Conservation (phyloP, 2,797 vertebrate species). For the Pangasius sanitwongsei region DNA sequence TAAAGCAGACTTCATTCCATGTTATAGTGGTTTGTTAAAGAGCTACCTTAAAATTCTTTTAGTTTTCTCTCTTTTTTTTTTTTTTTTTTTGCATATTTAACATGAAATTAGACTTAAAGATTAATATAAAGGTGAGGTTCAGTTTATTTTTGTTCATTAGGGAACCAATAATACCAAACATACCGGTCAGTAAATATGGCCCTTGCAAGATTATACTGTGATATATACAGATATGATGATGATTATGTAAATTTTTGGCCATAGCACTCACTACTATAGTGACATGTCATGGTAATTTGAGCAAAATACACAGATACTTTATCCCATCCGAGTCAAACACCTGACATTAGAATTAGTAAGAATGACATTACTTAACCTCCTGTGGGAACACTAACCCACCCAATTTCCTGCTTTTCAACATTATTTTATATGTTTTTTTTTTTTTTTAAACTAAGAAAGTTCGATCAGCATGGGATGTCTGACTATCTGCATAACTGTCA, state of each 20-base stretch:
- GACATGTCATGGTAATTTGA: neutral
- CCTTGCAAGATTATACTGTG: neutral
- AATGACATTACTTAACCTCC: too few relatives aligned
- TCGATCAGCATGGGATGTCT: neutral
- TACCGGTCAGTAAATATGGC: neutral
- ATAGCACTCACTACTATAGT: neutral
- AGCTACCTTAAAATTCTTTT: neutral
- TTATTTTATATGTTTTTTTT: too few relatives aligned
- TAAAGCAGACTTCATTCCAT: neutral
- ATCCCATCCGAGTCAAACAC: neutral
- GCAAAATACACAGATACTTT: neutral
- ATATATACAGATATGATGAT: neutral
- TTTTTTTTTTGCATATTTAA: neutral
- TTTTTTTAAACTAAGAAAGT: neutral
- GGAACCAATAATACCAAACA: too few relatives aligned
- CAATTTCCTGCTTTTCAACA: neutral
- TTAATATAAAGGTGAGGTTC: neutral
- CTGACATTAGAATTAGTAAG: neutral
- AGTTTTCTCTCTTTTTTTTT: neutral
- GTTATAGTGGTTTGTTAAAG: neutral
- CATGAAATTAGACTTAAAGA: neutral
- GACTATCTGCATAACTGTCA: constrained; percentile 2
- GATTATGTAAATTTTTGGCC: neutral
- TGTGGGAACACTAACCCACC: neutral
- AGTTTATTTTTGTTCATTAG: neutral